Base-by-base conservation (phyloP, 2,113 vertebrate genomes). In the Oryzias javanicus region DNA sequence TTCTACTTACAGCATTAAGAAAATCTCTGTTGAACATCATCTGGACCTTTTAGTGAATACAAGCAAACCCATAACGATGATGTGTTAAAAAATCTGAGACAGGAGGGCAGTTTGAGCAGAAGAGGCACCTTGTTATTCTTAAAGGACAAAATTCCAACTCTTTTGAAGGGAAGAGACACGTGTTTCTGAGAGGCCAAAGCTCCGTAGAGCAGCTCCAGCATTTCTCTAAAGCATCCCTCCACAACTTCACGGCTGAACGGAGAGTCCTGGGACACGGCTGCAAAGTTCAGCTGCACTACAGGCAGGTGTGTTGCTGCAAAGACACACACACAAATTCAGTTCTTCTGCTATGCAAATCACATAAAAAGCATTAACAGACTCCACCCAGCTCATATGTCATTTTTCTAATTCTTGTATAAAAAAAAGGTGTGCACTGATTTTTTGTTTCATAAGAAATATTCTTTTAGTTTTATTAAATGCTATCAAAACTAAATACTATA, bases 21-120 rank as follows among this genome's bases (percentile, higher is more conserved):
- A 94, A 94, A 53, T 90, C 87, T 64, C 85, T 79, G 62, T 77
- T 90, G 87, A 94, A 95, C 60, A 79, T 91, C 93, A 94, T 92
- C 77, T 42, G 64, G 22, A 73, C 84, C 86, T 85, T 69, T 70
- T 18, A 2, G 35, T 35, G 72, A 70, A 3, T 5, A 74, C 15
- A 65, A 5, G 13, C 19, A 59, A 1, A 48, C 14, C 25, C 4
- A 6, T 27, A 27, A 4, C 25, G 4, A 54, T 29, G 35, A 35
- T 35, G 35, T 35, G 8, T 35, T 35, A 35, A 12, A 35, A 12
- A 35, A 35, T 10, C 10, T 35, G 35, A 35, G 35, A 35, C 8
- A 35, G 8, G 35, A 35, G 2, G 19, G 17, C 2, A 46, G 4
- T 4, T 25, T 2, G 24, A 52, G 41, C 49, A 49, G 10, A 14